These are phyloP conservation scores for Trypoxylon attenuatum DNA, from an alignment of 2,888 invertebrate genomes.

Conservation along the genomic window DNA sequence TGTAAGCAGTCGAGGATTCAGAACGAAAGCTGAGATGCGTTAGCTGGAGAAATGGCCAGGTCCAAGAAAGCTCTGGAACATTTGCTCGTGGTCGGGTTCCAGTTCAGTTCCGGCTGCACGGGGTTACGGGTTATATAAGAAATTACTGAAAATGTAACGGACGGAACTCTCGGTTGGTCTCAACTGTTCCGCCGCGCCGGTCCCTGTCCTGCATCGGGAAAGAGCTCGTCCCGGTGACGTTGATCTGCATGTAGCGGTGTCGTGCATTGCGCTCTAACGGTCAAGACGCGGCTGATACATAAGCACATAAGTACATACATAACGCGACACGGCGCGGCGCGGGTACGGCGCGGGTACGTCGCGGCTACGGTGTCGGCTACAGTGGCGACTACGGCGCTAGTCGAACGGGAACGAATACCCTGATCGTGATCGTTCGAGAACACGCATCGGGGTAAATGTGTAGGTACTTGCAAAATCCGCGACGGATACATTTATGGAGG, in stretches of 20 bases:
- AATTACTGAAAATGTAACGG: constrained; percentile 59
- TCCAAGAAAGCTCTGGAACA: constrained; percentile 26
- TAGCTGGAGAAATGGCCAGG: background rate
- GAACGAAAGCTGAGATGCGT: too few relatives aligned
- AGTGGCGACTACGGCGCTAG: too few relatives aligned
- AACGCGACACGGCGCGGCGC: constrained; percentile 30
- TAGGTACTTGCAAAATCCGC: constrained; percentile 47
- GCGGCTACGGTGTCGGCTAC: too few relatives aligned
- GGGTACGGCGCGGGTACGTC: too few relatives aligned
- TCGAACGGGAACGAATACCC: constrained; percentile 39
- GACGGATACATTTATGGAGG: constrained; percentile 54
- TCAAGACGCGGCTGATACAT: constrained; percentile 46
- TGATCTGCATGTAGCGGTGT: constrained; percentile 59
- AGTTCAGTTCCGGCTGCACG: constrained; percentile 26
- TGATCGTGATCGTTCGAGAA: background rate
- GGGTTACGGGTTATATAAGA: constrained; percentile 49
- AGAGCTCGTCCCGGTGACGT: constrained; percentile 46
- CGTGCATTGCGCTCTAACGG: constrained; percentile 57
- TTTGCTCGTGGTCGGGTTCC: too few relatives aligned
- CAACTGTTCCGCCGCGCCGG: constrained; percentile 17
- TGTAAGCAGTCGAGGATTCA: too few relatives aligned
- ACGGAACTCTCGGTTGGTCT: constrained; percentile 9
- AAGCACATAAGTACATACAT: constrained; percentile 39
- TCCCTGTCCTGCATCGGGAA: constrained; percentile 31
- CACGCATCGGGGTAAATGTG: constrained; percentile 28